A percentile compares a stretch with the other conserved stretches of the same genome.
Evolutionary conservation across 2,113 vertebrate genomes (phyloP).

Genomic region (Dinomys branickii): DNA sequence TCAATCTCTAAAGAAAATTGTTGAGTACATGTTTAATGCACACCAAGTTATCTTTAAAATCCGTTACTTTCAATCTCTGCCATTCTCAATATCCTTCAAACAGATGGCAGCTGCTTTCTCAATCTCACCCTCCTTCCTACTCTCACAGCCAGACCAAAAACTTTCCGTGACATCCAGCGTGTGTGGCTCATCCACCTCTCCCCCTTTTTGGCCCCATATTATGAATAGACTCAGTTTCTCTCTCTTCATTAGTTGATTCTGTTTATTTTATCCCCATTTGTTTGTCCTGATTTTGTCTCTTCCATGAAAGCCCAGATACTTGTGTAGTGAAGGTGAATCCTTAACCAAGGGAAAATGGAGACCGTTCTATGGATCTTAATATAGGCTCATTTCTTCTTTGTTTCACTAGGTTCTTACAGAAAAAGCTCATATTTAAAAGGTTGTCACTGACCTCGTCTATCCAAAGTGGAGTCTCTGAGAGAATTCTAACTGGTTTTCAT

Average conservation of each 20-base stretch:
- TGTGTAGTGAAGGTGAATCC: neutral
- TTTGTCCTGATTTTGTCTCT: neutral
- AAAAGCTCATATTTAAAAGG: conserved; percentile 24
- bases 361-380: neutral
- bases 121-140: neutral
- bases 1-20: conserved; percentile 35
- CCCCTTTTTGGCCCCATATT: neutral
- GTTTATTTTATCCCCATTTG: neutral
- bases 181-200: neutral
- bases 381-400: neutral
- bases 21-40: neutral
- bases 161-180: neutral
- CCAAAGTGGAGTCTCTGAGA: neutral
- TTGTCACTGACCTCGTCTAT: neutral
- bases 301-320: neutral
- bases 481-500: conserved; percentile 3
- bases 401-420: neutral
- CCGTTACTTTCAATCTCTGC: conserved; percentile 4
- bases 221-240: neutral
- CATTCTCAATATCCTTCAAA: conserved; percentile 10
- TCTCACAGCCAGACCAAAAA: neutral
- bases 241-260: neutral
- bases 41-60: conserved; percentile 31
- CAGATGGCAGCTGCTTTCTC: conserved; percentile 36
- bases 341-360: neutral